A percentile compares a stretch with the other conserved stretches of the same genome.
Evolutionary conservation across 2,797 vertebrate genomes (phyloP).

Genomic region (Margarornis squamiger): DNA sequence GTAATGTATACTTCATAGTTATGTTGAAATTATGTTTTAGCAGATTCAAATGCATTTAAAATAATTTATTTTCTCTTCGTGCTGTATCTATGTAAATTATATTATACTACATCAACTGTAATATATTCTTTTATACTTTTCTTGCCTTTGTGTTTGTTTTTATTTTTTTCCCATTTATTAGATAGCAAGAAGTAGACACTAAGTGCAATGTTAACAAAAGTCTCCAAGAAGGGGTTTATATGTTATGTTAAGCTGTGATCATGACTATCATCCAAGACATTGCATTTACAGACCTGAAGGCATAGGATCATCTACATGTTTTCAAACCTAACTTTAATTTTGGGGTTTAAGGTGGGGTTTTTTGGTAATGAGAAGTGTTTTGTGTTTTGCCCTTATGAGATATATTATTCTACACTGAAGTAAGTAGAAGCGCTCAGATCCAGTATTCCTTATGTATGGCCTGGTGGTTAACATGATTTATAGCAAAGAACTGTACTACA

Average conservation of each 20-base stretch:
- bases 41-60: not conserved
- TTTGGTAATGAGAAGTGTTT: not conserved
- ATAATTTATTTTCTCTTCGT: not conserved
- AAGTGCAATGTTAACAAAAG: not conserved
- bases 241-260: not conserved
- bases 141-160: not conserved
- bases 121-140: not conserved
- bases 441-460: not conserved
- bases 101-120: not conserved
- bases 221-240: not conserved
- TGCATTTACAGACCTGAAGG: not conserved
- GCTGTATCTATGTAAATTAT: not conserved
- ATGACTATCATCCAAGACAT: not conserved
- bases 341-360: not conserved
- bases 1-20: not conserved
- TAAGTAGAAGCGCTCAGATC: not conserved
- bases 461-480: not conserved
- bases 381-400: not conserved
- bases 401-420: not conserved
- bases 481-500: rapidly evolving
- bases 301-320: not conserved
- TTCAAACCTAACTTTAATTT: not conserved
- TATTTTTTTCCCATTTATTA: not conserved
- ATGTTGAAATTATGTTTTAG: not conserved
- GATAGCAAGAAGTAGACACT: not conserved